phyloP scores from a whole-genome alignment of 2,113 vertebrate species.

The Galemys pyrenaicus region DNA sequence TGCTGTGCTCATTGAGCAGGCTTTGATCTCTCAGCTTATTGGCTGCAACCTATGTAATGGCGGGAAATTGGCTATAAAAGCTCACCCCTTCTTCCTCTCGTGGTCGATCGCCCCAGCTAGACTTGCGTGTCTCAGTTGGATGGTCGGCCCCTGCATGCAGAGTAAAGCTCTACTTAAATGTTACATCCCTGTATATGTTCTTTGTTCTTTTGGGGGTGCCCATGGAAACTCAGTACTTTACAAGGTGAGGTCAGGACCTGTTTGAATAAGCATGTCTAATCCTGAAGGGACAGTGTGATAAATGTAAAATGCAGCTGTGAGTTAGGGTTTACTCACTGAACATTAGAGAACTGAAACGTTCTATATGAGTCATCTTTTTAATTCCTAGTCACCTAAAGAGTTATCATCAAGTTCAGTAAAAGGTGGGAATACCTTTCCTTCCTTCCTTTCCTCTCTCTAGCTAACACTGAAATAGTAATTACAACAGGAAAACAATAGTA shows the following conservation, averaged over 20 bases:
- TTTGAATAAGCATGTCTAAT: constrained; percentile 27
- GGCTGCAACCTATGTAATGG: too few species aligned
- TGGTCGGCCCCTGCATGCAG: too few species aligned
- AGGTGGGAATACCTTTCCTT: neutral
- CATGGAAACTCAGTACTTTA: too few species aligned
- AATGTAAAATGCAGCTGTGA: neutral
- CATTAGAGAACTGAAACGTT: constrained; percentile 16
- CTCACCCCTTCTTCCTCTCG: too few species aligned
- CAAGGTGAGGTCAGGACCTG: neutral
- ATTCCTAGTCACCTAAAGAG: constrained; percentile 5
- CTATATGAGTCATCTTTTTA: constrained; percentile 13
- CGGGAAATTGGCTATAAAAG: too few species aligned
- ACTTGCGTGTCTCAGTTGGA: too few species aligned
- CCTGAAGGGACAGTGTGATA: neutral
- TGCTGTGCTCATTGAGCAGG: too few species aligned
- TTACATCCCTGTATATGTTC: too few species aligned
- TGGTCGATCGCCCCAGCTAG: too few species aligned
- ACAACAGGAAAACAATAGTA: constrained; percentile 15
- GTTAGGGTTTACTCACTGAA: neutral
- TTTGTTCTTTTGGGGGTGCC: too few species aligned
- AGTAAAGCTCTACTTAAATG: too few species aligned
- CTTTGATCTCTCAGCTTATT: too few species aligned
- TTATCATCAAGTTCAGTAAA: constrained; percentile 19
- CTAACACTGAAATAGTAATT: neutral
- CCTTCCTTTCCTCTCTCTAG: neutral